Evolutionary conservation across 64 coral and sea anemone species (phyloP).

Genomic region (Stichodactyla helianthus): DNA sequence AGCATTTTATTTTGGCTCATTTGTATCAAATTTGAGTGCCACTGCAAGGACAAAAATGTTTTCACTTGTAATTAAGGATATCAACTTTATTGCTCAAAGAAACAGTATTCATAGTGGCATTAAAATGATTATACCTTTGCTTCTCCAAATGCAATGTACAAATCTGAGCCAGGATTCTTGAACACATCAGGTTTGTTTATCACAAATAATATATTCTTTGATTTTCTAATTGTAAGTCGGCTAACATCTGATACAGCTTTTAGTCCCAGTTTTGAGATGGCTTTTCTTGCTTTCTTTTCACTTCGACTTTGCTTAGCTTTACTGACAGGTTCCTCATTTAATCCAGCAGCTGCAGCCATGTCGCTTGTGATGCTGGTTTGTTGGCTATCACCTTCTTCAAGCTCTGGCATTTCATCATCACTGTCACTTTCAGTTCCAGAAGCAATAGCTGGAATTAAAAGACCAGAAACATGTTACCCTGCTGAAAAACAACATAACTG

Average conservation of each 20-base stretch:
- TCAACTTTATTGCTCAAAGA: too few relatives aligned
- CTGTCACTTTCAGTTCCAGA: constrained; percentile 99
- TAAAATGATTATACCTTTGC: constrained; percentile 69
- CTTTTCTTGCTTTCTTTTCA: constrained; percentile 97
- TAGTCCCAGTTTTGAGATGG: constrained; percentile 82
- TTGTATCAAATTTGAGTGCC: too few relatives aligned
- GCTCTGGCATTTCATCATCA: constrained; percentile 90
- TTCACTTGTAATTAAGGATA: too few relatives aligned
- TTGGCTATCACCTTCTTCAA: constrained; percentile 68
- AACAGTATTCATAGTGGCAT: too few relatives aligned
- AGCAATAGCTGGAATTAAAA: constrained; percentile 24
- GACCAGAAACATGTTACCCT: not conserved
- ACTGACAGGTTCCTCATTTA: constrained; percentile 81
- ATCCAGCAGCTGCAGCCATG: constrained; percentile 75
- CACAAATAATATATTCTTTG: constrained; percentile 97
- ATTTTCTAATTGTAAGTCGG: constrained; percentile 95
- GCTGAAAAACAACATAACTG: not conserved
- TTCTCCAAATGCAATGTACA: constrained; percentile 98
- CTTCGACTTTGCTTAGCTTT: constrained; percentile 92
- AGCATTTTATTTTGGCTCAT: too few relatives aligned
- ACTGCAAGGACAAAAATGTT: too few relatives aligned
- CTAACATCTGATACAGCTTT: constrained; percentile 80
- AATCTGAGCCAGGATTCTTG: constrained; percentile 81
- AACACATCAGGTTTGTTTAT: constrained; percentile 92
- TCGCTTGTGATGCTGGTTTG: constrained; percentile 58